Conservation (phyloP, 2,888 invertebrate genomes). For the Caenorhabditis sp. region DNA sequence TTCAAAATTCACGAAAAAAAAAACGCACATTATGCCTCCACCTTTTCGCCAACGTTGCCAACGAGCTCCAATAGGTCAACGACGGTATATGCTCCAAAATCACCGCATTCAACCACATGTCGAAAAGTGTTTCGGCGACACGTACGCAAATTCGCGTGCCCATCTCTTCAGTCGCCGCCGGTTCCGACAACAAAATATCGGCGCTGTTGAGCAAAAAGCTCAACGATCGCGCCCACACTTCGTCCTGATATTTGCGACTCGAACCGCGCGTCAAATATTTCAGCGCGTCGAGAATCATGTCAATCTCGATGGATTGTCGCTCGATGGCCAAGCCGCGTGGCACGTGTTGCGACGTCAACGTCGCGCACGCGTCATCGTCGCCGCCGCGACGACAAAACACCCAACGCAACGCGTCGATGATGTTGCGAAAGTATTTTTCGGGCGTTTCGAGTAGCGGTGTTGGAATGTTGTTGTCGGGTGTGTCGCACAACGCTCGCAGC, state of each 20-base stretch:
- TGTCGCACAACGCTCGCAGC: constrained; percentile 52
- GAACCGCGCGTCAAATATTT: constrained; percentile 44
- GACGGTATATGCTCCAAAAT: constrained; percentile 64
- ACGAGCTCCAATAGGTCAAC: constrained; percentile 65
- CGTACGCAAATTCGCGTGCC: constrained; percentile 57
- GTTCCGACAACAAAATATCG: constrained; percentile 58
- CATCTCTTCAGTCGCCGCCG: constrained; percentile 59
- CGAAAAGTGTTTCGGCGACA: constrained; percentile 62
- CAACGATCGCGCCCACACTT: constrained; percentile 64
- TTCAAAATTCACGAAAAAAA: background rate
- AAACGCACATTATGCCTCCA: constrained; percentile 64
- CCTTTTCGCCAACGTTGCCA: constrained; percentile 49
- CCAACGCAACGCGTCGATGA: constrained; percentile 62
- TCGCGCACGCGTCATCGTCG: constrained; percentile 25
- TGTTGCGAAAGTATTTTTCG: constrained; percentile 58
- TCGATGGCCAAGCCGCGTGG: constrained; percentile 47
- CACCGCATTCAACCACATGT: constrained; percentile 65
- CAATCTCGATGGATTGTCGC: constrained; percentile 51
- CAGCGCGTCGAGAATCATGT: constrained; percentile 46
- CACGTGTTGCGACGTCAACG: constrained; percentile 22
- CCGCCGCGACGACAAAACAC: constrained; percentile 59
- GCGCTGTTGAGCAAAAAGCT: constrained; percentile 61
- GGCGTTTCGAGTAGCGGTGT: constrained; percentile 54
- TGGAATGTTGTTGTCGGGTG: constrained; percentile 51
- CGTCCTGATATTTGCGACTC: constrained; percentile 52